phyloP scores from a whole-genome alignment of 2,113 vertebrate genomes.

The Brienomyrus longianalis region DNA sequence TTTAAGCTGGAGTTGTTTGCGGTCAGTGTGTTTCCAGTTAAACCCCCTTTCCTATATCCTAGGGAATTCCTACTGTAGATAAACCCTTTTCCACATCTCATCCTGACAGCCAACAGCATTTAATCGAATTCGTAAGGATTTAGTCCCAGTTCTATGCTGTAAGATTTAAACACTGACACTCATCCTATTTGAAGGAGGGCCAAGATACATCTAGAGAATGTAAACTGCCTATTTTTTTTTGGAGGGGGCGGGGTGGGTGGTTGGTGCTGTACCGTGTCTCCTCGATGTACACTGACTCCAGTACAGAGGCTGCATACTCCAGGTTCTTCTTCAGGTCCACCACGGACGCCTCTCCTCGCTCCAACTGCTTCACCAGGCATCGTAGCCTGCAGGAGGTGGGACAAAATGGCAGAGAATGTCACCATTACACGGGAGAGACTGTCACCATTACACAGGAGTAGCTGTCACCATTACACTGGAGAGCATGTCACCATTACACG shows the following conservation, averaged over 20 bases:
- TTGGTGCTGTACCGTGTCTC: slow-evolving; percentile 70
- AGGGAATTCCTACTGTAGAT: neutral
- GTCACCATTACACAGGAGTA: neutral
- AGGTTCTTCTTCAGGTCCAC: slow-evolving; percentile 89
- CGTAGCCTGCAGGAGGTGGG: slow-evolving; percentile 62
- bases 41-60: neutral
- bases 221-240: neutral
- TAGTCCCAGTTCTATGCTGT: neutral
- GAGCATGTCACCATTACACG: too few relatives aligned
- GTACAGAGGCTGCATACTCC: slow-evolving; percentile 82
- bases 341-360: slow-evolving; percentile 82
- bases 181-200: neutral
- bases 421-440: neutral
- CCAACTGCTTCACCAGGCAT: slow-evolving; percentile 86
- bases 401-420: neutral
- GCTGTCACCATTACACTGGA: neutral
- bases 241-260: neutral
- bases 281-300: slow-evolving; percentile 84
- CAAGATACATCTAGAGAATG: neutral
- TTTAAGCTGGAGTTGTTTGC: neutral
- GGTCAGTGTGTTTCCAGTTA: neutral
- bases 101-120: neutral
- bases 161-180: neutral
- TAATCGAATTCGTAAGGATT: neutral
- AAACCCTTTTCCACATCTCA: neutral